Percentiles rank a stretch among this genome's conserved stretches.
Evolutionary conservation across 2,888 invertebrate genomes (phyloP).

Genomic region (Lamellibrachia columna): DNA sequence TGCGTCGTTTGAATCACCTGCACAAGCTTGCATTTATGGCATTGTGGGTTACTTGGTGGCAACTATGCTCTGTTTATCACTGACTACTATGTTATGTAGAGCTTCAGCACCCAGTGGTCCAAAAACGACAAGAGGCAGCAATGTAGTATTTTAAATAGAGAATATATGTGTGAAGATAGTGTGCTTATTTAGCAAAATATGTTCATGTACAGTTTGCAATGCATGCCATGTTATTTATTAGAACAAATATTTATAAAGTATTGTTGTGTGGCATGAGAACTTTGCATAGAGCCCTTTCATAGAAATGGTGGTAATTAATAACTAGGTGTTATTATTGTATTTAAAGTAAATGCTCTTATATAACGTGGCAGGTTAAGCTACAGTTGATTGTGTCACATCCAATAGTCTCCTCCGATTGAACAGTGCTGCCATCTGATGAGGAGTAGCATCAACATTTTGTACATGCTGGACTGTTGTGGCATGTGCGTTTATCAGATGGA

Average conservation of each 20-base stretch:
- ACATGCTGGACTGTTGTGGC: not conserved
- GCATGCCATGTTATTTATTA: not conserved
- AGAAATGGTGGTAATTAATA: not conserved
- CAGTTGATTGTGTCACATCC: too few relatives aligned
- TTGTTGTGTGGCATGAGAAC: not conserved
- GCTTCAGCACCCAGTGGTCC: not conserved
- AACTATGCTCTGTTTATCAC: not conserved
- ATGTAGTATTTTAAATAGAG: not conserved
- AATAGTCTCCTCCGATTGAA: not conserved
- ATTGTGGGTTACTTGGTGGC: not conserved
- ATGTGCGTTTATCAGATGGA: not conserved
- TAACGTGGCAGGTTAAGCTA: too few relatives aligned
- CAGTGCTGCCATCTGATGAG: not conserved
- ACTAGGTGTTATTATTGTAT: not conserved
- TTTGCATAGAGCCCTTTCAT: not conserved
- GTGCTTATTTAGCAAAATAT: not conserved
- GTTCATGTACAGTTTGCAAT: not conserved
- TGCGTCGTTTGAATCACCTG: not conserved
- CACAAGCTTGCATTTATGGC: not conserved
- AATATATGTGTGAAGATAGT: not conserved
- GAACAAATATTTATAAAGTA: not conserved
- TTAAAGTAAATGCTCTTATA: not conserved
- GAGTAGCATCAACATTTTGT: not conserved
- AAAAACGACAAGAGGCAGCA: slow-evolving; percentile 7
- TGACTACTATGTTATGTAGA: not conserved